These are phyloP conservation scores for Drosophila gaucha DNA, from an alignment of 2,888 invertebrate genomes.

Conservation along the genomic window DNA sequence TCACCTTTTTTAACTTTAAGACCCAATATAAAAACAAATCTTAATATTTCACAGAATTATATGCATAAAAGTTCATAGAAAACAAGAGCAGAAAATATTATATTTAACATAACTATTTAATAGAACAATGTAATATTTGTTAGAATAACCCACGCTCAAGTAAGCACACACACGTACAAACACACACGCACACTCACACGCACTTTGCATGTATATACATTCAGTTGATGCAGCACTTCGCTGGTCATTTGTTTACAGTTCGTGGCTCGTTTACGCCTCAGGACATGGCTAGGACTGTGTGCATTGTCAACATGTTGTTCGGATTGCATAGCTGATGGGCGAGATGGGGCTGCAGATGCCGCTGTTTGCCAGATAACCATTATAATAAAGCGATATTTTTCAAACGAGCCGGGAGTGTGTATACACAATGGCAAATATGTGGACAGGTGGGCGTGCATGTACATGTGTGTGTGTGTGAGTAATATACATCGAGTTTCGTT, in stretches of 20 bases:
- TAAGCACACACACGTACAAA: not conserved
- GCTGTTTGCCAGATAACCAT: constrained; percentile 63
- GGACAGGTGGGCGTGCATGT: constrained; percentile 19
- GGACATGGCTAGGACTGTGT: constrained; percentile 42
- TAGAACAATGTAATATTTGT: not conserved
- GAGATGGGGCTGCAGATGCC: constrained; percentile 41
- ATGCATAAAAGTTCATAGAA: too few relatives aligned
- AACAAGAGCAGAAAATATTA: too few relatives aligned
- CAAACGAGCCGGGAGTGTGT: constrained; percentile 4
- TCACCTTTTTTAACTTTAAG: not conserved
- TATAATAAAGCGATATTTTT: constrained; percentile 63
- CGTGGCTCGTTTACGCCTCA: constrained; percentile 56
- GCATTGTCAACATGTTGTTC: constrained; percentile 63
- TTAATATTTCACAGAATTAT: not conserved
- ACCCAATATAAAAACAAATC: not conserved
- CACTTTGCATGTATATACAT: not conserved
- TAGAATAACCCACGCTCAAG: not conserved
- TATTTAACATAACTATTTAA: not conserved
- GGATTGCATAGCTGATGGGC: constrained; percentile 18
- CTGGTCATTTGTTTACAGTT: constrained; percentile 66
- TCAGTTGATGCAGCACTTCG: constrained; percentile 26
- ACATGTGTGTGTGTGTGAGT: constrained; percentile 9
- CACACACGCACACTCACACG: not conserved
- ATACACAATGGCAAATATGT: not conserved
- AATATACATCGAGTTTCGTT: constrained; percentile 41